Evolutionary conservation across 1,140 invertebrate species (phyloP).

Genomic region (Euura saliciscinereae): DNA sequence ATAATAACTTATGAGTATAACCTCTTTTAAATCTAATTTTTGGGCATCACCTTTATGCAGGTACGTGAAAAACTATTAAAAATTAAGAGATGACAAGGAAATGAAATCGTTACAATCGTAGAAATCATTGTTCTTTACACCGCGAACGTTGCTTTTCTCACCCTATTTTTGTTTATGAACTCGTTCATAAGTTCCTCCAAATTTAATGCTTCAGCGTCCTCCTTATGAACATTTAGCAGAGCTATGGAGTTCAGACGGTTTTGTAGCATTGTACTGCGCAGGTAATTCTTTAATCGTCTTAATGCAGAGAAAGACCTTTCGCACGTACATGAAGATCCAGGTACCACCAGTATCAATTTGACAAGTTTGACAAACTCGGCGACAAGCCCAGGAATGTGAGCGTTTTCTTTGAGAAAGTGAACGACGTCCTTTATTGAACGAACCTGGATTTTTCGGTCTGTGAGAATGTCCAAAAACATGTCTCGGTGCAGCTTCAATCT

Average conservation of each 20-base stretch:
- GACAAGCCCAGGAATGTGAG: neutral
- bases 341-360: constrained; percentile 19
- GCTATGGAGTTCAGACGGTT: constrained; percentile 24
- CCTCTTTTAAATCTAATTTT: too few relatives aligned
- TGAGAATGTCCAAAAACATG: constrained; percentile 15
- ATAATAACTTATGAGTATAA: too few relatives aligned
- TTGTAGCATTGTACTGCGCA: constrained; percentile 27
- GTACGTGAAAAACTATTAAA: too few relatives aligned
- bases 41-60: too few relatives aligned
- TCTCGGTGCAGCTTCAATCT: constrained; percentile 10
- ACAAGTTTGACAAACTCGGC: constrained; percentile 14
- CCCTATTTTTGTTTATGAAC: constrained; percentile 14
- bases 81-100: too few relatives aligned
- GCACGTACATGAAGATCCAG: constrained; percentile 25
- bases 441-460: constrained; percentile 18
- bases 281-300: constrained; percentile 24
- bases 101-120: too few relatives aligned
- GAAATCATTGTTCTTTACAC: too few relatives aligned
- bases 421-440: neutral
- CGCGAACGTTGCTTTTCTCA: too few relatives aligned
- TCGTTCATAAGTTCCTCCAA: constrained; percentile 18
- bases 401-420: neutral
- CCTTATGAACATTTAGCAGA: constrained; percentile 20
- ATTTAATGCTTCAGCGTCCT: constrained; percentile 20
- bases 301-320: constrained; percentile 25